Conservation (phyloP, 2,113 vertebrate genomes). For the Amphilophus citrinellus region DNA sequence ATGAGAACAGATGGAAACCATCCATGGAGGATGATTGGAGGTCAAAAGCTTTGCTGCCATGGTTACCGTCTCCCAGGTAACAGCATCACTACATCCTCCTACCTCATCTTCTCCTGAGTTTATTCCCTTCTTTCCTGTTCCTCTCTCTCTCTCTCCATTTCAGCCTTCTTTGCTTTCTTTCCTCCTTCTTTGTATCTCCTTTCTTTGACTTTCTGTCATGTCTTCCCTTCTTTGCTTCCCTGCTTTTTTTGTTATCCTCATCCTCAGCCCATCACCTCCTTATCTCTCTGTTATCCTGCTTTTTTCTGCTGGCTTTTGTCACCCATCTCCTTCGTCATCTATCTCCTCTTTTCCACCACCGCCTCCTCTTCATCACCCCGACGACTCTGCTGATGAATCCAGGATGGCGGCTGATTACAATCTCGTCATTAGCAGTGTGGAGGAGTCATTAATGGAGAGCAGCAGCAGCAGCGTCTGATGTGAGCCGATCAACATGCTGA, state of each 20-base stretch:
- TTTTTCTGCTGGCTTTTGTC: background rate
- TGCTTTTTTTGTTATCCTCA: background rate
- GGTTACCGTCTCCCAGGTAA: slow-evolving; percentile 62
- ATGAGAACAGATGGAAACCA: slow-evolving; percentile 54
- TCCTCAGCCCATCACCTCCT: background rate
- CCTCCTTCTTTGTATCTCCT: background rate
- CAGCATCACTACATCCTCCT: background rate
- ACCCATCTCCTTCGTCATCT: background rate
- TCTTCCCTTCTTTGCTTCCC: fast-evolving
- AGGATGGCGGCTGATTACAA: slow-evolving; percentile 5
- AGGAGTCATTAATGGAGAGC: background rate
- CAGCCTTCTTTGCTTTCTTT: background rate
- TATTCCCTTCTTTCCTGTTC: background rate
- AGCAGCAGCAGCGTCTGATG: background rate
- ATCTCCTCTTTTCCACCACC: background rate
- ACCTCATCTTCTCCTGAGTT: background rate
- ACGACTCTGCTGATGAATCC: background rate
- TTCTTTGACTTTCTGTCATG: background rate
- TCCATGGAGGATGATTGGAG: slow-evolving; percentile 46
- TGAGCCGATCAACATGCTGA: background rate
- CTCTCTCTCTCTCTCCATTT: background rate
- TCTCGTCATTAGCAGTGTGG: background rate
- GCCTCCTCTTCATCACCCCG: background rate
- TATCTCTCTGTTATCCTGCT: background rate
- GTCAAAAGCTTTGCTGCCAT: slow-evolving; percentile 50